A percentile compares a stretch with the other conserved stretches of the same genome.
Conservation (phyloP, 2,797 vertebrate genomes). For the Lepilemur ruficaudatus region DNA sequence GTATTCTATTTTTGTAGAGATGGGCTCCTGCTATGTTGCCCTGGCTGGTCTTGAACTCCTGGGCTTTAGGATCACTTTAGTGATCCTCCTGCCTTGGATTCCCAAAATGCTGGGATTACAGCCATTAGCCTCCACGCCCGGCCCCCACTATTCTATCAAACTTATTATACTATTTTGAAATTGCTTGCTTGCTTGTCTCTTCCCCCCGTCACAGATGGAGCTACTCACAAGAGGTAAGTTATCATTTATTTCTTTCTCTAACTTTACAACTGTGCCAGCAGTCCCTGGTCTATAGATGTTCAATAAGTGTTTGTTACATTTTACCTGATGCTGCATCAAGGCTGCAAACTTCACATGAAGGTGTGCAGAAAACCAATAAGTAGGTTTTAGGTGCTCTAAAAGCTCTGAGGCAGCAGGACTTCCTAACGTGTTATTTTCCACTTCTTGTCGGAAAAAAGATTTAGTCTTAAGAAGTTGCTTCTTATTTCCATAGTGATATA, state of each 20-base stretch:
- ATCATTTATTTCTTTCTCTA: neutral
- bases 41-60: neutral
- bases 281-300: neutral
- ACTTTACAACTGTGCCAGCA: neutral
- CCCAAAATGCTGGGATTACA: neutral
- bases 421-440: constrained; percentile 93
- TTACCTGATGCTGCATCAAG: constrained; percentile 94
- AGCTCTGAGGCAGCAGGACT: constrained; percentile 96
- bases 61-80: too few species aligned
- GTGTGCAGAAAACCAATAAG: constrained; percentile 98
- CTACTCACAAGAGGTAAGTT: neutral
- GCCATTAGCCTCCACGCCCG: accelerated
- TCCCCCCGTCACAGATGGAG: neutral
- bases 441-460: constrained; percentile 94
- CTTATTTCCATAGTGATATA: constrained; percentile 96
- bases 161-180: neutral
- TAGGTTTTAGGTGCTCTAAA: constrained; percentile 92
- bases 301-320: neutral
- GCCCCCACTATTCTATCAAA: neutral
- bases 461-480: constrained; percentile 92
- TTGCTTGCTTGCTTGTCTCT: neutral
- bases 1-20: neutral
- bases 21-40: neutral
- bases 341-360: constrained; percentile 98
- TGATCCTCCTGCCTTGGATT: neutral